Conservation (phyloP, 2,797 vertebrate genomes). For the Cirrhinus molitorella region DNA sequence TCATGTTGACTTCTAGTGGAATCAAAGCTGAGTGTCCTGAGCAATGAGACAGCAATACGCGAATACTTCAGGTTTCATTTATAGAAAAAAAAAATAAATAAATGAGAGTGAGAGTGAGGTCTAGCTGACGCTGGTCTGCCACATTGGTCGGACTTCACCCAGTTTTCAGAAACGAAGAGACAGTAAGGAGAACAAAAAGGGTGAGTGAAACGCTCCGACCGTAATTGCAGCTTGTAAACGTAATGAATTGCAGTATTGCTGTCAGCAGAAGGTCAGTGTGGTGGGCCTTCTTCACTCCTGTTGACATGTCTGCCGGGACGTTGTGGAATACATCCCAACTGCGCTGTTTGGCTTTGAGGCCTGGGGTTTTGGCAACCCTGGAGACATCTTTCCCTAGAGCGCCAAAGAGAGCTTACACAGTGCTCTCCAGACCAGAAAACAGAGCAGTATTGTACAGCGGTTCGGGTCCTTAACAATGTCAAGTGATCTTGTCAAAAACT, state of each 20-base stretch:
- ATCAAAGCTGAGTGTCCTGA: not conserved
- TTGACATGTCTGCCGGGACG: constrained; percentile 69
- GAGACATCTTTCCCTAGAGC: constrained; percentile 47
- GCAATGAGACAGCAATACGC: not conserved
- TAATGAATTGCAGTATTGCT: constrained; percentile 70
- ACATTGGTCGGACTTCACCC: constrained; percentile 38
- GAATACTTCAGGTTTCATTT: constrained; percentile 3
- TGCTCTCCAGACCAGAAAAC: not conserved
- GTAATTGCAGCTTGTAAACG: constrained; percentile 72
- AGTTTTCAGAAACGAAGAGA: constrained; percentile 21
- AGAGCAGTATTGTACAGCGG: not conserved
- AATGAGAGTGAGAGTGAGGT: not conserved
- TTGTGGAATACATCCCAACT: constrained; percentile 68
- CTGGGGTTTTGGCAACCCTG: constrained; percentile 73
- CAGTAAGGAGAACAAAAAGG: constrained; percentile 54
- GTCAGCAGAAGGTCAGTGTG: constrained; percentile 75
- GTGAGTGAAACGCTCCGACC: constrained; percentile 67
- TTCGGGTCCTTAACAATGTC: not conserved
- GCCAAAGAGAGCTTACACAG: constrained; percentile 5
- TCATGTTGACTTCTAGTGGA: not conserved
- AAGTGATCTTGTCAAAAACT: constrained; percentile 12
- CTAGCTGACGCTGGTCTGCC: constrained; percentile 23
- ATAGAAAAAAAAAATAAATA: not conserved
- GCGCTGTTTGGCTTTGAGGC: constrained; percentile 70
- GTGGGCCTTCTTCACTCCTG: constrained; percentile 67